Conservation (phyloP, 1,140 invertebrate species). For the Meloidogyne floridensis region DNA sequence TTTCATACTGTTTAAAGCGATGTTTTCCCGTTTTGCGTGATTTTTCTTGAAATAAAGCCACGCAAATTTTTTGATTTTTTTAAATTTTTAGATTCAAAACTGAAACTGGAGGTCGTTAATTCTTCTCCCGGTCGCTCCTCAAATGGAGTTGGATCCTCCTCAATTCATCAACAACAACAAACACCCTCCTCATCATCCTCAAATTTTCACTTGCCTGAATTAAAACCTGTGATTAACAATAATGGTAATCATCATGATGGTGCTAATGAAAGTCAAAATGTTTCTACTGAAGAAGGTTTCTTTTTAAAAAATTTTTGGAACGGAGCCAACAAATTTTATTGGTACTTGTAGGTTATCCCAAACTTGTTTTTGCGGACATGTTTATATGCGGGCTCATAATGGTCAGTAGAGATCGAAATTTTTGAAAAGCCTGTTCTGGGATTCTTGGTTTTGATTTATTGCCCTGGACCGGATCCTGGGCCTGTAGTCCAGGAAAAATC, state of each 20-base stretch:
- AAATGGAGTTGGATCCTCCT: not conserved
- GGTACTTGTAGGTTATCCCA: no score
- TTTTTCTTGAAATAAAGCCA: not conserved
- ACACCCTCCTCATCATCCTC: not conserved
- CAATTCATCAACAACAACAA: conserved; percentile 11
- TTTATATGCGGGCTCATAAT: no score
- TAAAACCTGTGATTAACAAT: conserved; percentile 28
- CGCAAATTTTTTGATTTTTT: not conserved
- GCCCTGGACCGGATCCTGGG: no score
- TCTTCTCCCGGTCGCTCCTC: conserved; percentile 23
- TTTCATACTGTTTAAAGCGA: not conserved
- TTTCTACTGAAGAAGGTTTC: not conserved
- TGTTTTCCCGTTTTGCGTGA: not conserved
- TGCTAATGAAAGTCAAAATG: not conserved
- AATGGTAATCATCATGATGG: not conserved
- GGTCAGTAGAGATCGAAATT: no score
- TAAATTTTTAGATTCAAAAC: not conserved
- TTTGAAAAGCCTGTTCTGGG: no score
- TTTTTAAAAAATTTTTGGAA: no score
- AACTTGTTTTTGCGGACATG: no score
- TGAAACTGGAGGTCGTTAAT: conserved; percentile 38
- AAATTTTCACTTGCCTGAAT: conserved; percentile 33
- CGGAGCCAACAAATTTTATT: not conserved
- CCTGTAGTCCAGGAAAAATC: no score
- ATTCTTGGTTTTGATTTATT: no score